Evolutionary conservation across 2,888 invertebrate species (phyloP).

Genomic region (Icerya purchasi): DNA sequence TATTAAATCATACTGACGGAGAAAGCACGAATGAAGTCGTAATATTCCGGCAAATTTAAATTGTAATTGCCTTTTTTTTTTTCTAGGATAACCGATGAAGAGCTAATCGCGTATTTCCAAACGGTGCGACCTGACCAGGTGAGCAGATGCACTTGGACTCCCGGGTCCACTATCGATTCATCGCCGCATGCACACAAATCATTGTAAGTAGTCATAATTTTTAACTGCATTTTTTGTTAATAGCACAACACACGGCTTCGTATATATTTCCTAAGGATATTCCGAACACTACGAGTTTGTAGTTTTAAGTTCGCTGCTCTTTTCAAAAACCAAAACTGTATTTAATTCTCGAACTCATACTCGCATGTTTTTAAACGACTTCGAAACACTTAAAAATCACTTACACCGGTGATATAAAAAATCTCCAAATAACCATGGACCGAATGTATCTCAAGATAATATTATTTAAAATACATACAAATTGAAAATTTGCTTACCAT

Average conservation of each 20-base stretch:
- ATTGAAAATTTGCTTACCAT: too few relatives aligned
- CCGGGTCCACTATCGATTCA: constrained; percentile 8
- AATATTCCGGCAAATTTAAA: background rate
- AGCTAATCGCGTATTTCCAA: constrained; percentile 10
- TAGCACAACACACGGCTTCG: background rate
- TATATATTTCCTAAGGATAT: background rate
- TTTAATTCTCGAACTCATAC: too few relatives aligned
- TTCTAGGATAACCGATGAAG: background rate
- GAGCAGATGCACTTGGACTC: constrained; percentile 19
- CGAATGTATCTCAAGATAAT: too few relatives aligned
- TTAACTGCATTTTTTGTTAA: too few relatives aligned
- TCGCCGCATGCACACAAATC: constrained; percentile 16
- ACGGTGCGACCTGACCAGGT: constrained; percentile 16
- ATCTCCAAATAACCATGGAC: too few relatives aligned
- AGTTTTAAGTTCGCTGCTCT: background rate
- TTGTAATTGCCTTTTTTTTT: background rate
- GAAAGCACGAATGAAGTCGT: too few relatives aligned
- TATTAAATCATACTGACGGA: too few relatives aligned
- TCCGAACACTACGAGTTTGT: too few relatives aligned
- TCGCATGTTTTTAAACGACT: too few relatives aligned
- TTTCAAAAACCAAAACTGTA: background rate
- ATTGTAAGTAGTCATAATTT: constrained; percentile 6
- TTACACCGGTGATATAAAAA: too few relatives aligned
- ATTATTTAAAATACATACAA: too few relatives aligned
- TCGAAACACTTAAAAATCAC: too few relatives aligned